Conservation (phyloP, 92 coral and sea anemone species). For the Bergia puertoricense region DNA sequence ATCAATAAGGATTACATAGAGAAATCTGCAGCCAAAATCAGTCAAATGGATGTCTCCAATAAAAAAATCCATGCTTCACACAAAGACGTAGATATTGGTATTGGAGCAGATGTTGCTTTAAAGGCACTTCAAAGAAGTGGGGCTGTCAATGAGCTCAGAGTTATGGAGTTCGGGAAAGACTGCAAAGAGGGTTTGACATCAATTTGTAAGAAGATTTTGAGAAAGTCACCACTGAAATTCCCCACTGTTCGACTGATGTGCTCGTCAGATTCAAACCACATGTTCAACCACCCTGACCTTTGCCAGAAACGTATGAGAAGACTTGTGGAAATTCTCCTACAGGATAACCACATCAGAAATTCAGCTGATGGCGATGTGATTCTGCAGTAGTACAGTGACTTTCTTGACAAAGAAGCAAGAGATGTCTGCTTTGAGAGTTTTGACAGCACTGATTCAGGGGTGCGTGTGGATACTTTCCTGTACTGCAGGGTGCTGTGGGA, state of each 20-base stretch:
- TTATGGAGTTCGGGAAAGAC: constrained; percentile 27
- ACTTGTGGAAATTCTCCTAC: neutral
- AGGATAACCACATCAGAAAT: neutral
- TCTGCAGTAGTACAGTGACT: neutral
- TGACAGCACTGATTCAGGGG: neutral
- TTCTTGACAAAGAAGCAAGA: neutral
- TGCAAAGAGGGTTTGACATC: constrained; percentile 9
- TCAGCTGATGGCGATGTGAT: constrained; percentile 4
- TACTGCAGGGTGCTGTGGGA: constrained; percentile 1
- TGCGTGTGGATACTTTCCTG: neutral
- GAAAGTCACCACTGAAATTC: constrained; percentile 19
- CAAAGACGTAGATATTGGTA: constrained; percentile 26
- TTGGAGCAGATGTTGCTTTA: constrained; percentile 22
- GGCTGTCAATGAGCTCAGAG: neutral
- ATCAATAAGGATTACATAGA: constrained; percentile 19
- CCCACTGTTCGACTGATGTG: constrained; percentile 23
- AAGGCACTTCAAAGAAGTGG: constrained; percentile 14
- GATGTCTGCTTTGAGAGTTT: constrained; percentile 10
- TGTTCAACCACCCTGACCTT: constrained; percentile 3
- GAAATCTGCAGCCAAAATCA: constrained; percentile 12
- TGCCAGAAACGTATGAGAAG: neutral
- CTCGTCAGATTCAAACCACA: neutral
- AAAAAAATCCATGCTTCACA: constrained; percentile 7
- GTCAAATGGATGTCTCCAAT: constrained; percentile 13
- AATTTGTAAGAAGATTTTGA: constrained; percentile 25